These are phyloP conservation scores for Acrocephalus kingi DNA, from an alignment of 2,113 vertebrate genomes.

Conservation along the genomic window DNA sequence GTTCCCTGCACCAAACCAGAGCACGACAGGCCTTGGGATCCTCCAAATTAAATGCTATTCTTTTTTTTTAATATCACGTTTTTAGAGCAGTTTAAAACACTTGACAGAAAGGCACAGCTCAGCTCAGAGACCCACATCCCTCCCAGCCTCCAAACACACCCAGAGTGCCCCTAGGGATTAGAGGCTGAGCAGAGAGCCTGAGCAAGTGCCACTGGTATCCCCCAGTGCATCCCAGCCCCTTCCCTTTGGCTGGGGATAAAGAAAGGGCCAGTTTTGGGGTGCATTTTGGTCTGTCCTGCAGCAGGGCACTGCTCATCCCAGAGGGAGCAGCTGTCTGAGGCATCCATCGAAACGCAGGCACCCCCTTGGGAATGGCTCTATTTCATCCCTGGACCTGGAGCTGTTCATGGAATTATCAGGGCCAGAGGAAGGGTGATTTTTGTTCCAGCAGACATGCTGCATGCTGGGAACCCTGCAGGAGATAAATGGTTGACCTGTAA, in stretches of 20 bases:
- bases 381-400: background rate
- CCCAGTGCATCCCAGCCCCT: background rate
- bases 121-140: background rate
- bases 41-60: background rate
- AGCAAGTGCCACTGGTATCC: background rate
- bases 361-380: background rate
- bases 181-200: accelerated
- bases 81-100: background rate
- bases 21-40: background rate
- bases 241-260: background rate
- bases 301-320: background rate
- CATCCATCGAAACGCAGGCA: background rate
- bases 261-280: background rate
- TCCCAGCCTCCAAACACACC: background rate
- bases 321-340: background rate
- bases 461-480: background rate
- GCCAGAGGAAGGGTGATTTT: background rate
- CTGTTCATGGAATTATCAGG: slow-evolving; percentile 6
- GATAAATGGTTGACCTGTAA: background rate
- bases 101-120: background rate
- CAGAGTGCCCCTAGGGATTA: background rate
- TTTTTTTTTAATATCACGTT: background rate
- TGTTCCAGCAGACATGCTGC: background rate
- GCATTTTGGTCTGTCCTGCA: background rate
- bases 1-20: background rate